Evolutionary conservation across 2,888 invertebrate species (phyloP).

Genomic region (Amiota minor): DNA sequence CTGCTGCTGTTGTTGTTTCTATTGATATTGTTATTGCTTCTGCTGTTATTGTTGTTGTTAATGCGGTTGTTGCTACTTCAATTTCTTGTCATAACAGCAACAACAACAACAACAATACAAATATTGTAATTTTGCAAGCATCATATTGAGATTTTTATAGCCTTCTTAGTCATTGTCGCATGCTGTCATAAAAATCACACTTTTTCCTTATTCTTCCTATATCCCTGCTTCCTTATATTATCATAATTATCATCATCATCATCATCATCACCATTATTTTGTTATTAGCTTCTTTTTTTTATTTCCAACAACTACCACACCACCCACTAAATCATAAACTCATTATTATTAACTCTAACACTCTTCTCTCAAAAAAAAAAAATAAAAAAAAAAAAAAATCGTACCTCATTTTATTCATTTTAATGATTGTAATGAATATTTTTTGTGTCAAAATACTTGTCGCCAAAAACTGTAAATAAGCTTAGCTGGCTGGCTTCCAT

Average conservation of each 20-base stretch:
- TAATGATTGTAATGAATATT: too few relatives aligned
- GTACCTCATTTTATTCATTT: too few relatives aligned
- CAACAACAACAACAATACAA: constrained; percentile 57
- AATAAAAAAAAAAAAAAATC: too few relatives aligned
- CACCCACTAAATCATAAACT: too few relatives aligned
- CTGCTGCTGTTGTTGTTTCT: neutral
- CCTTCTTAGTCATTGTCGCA: constrained; percentile 50
- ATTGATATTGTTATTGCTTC: neutral
- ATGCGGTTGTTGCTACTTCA: neutral
- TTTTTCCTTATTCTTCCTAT: neutral
- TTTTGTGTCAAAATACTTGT: too few relatives aligned
- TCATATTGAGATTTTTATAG: constrained; percentile 51
- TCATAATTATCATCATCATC: too few relatives aligned
- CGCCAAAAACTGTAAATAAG: too few relatives aligned
- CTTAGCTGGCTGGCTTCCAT: too few relatives aligned
- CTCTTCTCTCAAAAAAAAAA: too few relatives aligned
- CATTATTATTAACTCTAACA: too few relatives aligned
- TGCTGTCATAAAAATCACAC: constrained; percentile 34
- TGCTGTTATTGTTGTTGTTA: neutral
- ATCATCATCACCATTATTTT: too few relatives aligned
- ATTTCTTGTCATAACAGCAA: neutral
- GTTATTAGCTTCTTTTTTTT: neutral
- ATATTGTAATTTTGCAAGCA: constrained; percentile 54
- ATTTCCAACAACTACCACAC: too few relatives aligned
- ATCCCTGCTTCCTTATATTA: neutral